Conservation (phyloP, 2,888 invertebrate genomes). For the Latheticus oryzae region DNA sequence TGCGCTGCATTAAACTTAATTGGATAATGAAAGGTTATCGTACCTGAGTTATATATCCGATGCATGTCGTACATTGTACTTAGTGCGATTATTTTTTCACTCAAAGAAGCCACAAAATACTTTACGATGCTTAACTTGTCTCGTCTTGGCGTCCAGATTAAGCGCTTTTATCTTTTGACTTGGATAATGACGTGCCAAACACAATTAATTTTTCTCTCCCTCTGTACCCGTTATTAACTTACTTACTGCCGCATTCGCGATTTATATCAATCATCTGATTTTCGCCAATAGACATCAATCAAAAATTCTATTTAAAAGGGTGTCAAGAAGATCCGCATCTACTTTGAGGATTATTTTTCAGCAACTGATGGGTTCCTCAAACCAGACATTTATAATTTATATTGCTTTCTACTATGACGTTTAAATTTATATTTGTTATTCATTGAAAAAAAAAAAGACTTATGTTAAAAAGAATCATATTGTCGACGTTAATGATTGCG, state of each 20-base stretch:
- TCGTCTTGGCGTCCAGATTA: slow-evolving; percentile 18
- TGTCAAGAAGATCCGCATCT: slow-evolving; percentile 10
- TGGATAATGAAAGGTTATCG: slow-evolving; percentile 28
- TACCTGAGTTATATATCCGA: slow-evolving; percentile 11
- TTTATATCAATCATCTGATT: slow-evolving; percentile 25
- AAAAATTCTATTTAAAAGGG: slow-evolving; percentile 13
- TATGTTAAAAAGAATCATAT: too few species aligned
- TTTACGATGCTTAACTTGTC: slow-evolving; percentile 13
- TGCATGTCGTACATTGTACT: slow-evolving; percentile 15
- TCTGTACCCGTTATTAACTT: slow-evolving; percentile 23
- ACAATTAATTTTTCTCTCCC: slow-evolving; percentile 23
- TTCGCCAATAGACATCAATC: slow-evolving; percentile 30
- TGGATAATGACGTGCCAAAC: slow-evolving; percentile 24
- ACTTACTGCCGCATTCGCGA: slow-evolving; percentile 15
- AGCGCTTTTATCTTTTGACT: slow-evolving; percentile 14
- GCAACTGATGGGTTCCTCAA: too few species aligned
- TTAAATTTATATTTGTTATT: too few species aligned
- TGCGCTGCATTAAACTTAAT: slow-evolving; percentile 16
- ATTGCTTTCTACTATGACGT: too few species aligned
- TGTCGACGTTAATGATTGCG: too few species aligned
- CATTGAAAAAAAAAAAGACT: too few species aligned
- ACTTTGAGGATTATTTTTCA: slow-evolving; percentile 16
- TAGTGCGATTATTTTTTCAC: slow-evolving; percentile 15
- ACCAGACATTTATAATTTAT: too few species aligned
- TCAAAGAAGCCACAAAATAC: slow-evolving; percentile 17